A percentile compares a stretch with the other conserved stretches of the same genome.
Conservation (phyloP, 1,140 invertebrate genomes). For the Fopius arisanus region DNA sequence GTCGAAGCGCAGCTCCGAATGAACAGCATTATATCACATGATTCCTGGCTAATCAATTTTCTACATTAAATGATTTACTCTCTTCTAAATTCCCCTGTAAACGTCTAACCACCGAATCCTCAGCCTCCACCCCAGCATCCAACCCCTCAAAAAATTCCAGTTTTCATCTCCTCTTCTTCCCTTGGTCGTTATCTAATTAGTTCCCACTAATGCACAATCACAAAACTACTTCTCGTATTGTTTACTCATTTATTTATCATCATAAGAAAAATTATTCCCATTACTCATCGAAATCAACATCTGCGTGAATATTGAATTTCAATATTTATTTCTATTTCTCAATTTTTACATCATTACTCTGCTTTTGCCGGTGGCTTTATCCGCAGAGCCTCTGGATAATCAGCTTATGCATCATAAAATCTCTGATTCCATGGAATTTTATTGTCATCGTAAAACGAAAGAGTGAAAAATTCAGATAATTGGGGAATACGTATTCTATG, state of each 20-base stretch:
- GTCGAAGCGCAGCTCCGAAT: constrained; percentile 59
- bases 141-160: background rate
- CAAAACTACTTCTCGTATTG: background rate
- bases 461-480: background rate
- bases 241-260: background rate
- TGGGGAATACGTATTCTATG: background rate
- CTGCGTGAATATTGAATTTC: background rate
- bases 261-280: background rate
- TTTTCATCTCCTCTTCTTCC: background rate
- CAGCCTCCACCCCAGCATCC: background rate
- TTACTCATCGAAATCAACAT: background rate
- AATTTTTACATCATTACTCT: background rate
- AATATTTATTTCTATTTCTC: background rate
- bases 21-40: constrained; percentile 59
- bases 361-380: background rate
- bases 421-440: background rate
- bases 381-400: constrained; percentile 5
- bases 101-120: background rate
- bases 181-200: background rate
- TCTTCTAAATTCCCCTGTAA: background rate
- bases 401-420: background rate
- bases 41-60: constrained; percentile 48
- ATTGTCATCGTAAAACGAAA: background rate
- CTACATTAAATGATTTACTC: constrained; percentile 1
- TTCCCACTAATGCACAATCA: background rate